These are phyloP conservation scores for Galaxea fascicularis DNA, from an alignment of 92 coral and sea anemone species.

Conservation along the genomic window DNA sequence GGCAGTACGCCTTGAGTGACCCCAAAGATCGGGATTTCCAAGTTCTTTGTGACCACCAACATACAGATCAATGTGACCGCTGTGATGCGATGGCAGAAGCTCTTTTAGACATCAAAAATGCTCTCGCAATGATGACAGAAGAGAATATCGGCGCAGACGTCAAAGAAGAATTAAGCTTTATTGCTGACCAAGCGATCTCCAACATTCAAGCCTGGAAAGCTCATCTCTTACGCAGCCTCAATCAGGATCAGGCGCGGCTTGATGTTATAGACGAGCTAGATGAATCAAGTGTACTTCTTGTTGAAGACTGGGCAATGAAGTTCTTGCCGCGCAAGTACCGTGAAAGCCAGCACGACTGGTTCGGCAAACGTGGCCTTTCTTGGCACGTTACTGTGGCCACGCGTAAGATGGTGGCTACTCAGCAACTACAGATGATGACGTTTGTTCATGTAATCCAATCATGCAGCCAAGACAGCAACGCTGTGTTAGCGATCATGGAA, in stretches of 20 bases:
- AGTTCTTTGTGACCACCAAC: constrained; percentile 37
- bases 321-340: too few species aligned
- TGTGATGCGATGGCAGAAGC: constrained; percentile 19
- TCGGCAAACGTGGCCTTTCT: too few species aligned
- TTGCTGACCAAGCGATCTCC: too few species aligned
- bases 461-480: constrained; percentile 51
- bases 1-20: constrained; percentile 49
- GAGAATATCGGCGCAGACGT: too few species aligned
- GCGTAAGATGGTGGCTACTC: too few species aligned
- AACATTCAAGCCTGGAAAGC: constrained; percentile 60
- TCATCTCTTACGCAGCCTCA: constrained; percentile 42
- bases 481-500: too few species aligned
- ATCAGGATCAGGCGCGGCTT: constrained; percentile 62
- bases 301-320: too few species aligned
- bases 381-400: too few species aligned
- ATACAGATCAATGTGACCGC: constrained; percentile 33
- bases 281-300: too few species aligned
- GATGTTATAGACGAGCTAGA: constrained; percentile 44
- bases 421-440: constrained; percentile 39
- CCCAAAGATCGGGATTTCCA: constrained; percentile 37
- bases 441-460: constrained; percentile 41
- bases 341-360: too few species aligned
- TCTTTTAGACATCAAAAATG: constrained; percentile 33
- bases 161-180: too few species aligned
- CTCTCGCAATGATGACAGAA: constrained; percentile 12